These are phyloP conservation scores for Protophormia terraenovae DNA, from an alignment of 2,888 invertebrate genomes.

Conservation along the genomic window DNA sequence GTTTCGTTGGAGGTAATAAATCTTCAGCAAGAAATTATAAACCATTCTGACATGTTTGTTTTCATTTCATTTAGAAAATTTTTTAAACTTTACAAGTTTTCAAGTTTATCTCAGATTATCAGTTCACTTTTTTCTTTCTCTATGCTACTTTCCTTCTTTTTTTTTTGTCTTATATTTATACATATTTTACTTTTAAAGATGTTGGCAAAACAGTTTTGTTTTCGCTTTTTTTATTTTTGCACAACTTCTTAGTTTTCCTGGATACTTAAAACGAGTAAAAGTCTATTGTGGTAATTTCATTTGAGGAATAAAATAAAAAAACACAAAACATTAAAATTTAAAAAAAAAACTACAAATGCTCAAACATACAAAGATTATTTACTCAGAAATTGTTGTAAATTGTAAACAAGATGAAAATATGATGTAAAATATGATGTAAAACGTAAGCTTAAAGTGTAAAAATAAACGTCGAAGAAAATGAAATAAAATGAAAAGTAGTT, in stretches of 20 bases:
- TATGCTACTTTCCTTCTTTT: not conserved
- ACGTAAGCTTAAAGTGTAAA: slow-evolving; percentile 48
- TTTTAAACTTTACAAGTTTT: slow-evolving; percentile 31
- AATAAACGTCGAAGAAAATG: not conserved
- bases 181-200: slow-evolving; percentile 29
- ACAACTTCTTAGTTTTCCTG: slow-evolving; percentile 24
- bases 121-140: slow-evolving; percentile 2
- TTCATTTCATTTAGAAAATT: slow-evolving; percentile 24
- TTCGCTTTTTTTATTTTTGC: not conserved
- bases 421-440: slow-evolving; percentile 49
- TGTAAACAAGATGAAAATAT: slow-evolving; percentile 20
- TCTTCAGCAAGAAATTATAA: slow-evolving; percentile 19
- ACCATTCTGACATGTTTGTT: slow-evolving; percentile 17
- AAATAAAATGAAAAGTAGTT: slow-evolving; percentile 51
- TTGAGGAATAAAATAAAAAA: not conserved
- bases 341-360: not conserved
- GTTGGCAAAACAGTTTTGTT: slow-evolving; percentile 33
- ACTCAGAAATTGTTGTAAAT: slow-evolving; percentile 8
- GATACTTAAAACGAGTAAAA: not conserved
- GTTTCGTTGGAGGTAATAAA: not conserved
- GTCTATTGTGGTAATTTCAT: slow-evolving; percentile 43
- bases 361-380: slow-evolving; percentile 28
- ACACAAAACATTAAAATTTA: not conserved
- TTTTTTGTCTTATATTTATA: not conserved
- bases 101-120: slow-evolving; percentile 44